These are phyloP conservation scores for Tiliacea citrago DNA, from an alignment of 2,888 invertebrate genomes.

Conservation along the genomic window DNA sequence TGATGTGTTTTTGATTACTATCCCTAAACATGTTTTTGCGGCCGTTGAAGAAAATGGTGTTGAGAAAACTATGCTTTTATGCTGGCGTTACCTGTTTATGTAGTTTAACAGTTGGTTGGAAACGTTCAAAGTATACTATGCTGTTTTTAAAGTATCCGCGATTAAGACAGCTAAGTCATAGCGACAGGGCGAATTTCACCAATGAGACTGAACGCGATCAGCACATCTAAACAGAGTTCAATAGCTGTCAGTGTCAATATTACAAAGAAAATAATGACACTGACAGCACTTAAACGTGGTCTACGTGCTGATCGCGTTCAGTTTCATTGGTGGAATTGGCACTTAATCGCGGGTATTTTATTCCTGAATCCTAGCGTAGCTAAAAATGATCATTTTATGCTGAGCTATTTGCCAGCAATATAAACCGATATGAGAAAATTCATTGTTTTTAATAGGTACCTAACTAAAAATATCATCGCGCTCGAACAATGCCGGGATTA, in stretches of 20 bases:
- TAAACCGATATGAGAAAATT: background rate
- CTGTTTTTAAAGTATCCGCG: too few relatives aligned
- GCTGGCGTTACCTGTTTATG: background rate
- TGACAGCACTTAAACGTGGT: too few relatives aligned
- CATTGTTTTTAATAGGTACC: background rate
- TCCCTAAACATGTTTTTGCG: conserved; percentile 36
- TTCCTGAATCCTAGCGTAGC: background rate
- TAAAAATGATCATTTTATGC: background rate
- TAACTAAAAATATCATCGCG: background rate
- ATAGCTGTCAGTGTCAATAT: too few relatives aligned
- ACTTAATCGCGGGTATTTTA: background rate
- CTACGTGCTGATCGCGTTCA: too few relatives aligned
- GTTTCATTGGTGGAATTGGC: too few relatives aligned
- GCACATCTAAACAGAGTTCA: too few relatives aligned
- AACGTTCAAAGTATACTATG: background rate
- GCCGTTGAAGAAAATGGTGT: conserved; percentile 18
- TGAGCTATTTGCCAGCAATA: background rate
- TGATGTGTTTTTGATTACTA: conserved; percentile 62
- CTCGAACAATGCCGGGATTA: background rate
- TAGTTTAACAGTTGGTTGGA: conserved; percentile 14
- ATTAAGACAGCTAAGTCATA: too few relatives aligned
- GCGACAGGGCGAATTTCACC: too few relatives aligned
- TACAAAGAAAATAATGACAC: too few relatives aligned
- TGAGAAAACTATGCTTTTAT: background rate
- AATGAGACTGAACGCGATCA: too few relatives aligned